Percentiles rank a stretch among this genome's conserved stretches.
Conservation (phyloP, 2,888 invertebrate genomes). For the Lasioglossum zephyrum region DNA sequence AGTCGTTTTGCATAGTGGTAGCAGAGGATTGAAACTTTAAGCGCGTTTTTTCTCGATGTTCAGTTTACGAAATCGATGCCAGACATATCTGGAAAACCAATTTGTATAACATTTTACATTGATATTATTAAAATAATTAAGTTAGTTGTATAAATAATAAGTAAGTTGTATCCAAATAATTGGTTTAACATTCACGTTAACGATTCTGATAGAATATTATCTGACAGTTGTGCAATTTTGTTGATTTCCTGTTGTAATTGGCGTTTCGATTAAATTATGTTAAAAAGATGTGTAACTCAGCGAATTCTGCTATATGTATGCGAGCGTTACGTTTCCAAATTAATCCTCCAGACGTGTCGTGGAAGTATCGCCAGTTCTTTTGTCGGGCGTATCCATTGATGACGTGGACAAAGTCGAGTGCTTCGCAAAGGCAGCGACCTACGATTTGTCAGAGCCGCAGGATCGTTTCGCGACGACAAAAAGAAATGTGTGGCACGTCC, state of each 20-base stretch:
- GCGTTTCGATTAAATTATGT: background rate
- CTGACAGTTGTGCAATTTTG: background rate
- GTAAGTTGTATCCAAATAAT: too few species aligned
- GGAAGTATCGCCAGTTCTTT: conserved; percentile 44
- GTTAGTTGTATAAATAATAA: too few species aligned
- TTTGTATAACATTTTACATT: background rate
- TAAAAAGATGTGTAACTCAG: background rate
- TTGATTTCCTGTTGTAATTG: too few species aligned
- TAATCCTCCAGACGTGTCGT: conserved; percentile 47
- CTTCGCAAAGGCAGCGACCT: conserved; percentile 53
- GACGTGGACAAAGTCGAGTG: conserved; percentile 62
- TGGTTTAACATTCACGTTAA: too few species aligned
- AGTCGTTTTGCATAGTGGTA: background rate
- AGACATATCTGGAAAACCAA: background rate
- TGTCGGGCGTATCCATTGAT: conserved; percentile 48
- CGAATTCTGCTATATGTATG: conserved; percentile 7
- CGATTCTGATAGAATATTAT: background rate
- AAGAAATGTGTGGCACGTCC: conserved; percentile 56
- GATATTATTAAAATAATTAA: background rate
- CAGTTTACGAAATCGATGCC: background rate
- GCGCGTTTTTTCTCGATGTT: background rate
- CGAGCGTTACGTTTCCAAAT: conserved; percentile 41
- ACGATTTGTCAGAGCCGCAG: conserved; percentile 62
- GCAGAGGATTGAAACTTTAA: background rate
- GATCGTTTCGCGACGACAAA: conserved; percentile 55